phyloP scores from a whole-genome alignment of 2,888 invertebrate genomes.

The Lycocerus yunnanus region DNA sequence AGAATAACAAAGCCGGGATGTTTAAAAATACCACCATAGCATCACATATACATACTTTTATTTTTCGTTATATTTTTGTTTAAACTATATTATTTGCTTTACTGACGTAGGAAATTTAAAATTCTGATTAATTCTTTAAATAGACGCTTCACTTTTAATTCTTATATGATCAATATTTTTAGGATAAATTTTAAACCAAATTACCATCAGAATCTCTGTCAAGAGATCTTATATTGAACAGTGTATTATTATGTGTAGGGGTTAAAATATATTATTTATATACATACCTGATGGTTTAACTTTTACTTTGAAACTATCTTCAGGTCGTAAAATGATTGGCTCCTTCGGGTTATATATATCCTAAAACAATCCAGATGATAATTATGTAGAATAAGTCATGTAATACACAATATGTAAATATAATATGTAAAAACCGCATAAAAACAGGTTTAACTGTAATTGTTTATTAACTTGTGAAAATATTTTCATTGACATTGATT shows the following conservation, averaged over 20 bases:
- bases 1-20: neutral
- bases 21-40: neutral
- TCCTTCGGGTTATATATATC: constrained; percentile 57
- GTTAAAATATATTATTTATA: constrained; percentile 24
- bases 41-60: neutral
- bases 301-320: constrained; percentile 56
- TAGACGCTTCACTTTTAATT: neutral
- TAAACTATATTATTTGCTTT: too few species aligned
- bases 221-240: too few species aligned
- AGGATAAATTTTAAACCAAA: too few species aligned
- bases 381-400: too few species aligned
- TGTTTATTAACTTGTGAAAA: too few species aligned
- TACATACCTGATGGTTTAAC: constrained; percentile 61
- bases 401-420: too few species aligned
- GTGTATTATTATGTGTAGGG: too few species aligned
- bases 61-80: neutral
- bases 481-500: too few species aligned
- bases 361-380: constrained; percentile 21
- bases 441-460: too few species aligned
- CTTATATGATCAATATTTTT: too few species aligned
- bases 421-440: too few species aligned
- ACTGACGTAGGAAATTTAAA: neutral
- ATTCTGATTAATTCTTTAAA: neutral
- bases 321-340: constrained; percentile 37
- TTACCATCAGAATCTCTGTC: too few species aligned